Evolutionary conservation across 2,888 invertebrate genomes (phyloP).

Genomic region (Litoditis marina): DNA sequence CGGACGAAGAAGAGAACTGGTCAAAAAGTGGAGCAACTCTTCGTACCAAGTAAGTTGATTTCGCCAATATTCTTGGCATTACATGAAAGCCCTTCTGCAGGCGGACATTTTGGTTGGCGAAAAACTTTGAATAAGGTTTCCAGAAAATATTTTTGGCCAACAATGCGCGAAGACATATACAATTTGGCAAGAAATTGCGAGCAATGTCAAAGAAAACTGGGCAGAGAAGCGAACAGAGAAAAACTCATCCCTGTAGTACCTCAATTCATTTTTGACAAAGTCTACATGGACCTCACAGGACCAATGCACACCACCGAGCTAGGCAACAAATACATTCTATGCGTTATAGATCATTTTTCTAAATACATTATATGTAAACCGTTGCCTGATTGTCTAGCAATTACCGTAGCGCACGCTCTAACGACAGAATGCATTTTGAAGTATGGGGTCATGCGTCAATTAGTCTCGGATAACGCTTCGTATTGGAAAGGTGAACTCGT

Average conservation of each 20-base stretch:
- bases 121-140: slow-evolving; percentile 24
- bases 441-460: too few relatives aligned
- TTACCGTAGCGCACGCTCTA: slow-evolving; percentile 53
- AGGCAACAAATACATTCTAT: slow-evolving; percentile 21
- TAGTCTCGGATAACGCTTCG: too few relatives aligned
- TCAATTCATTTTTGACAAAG: slow-evolving; percentile 9
- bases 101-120: slow-evolving; percentile 26
- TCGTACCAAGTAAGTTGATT: too few relatives aligned
- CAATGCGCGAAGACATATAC: slow-evolving; percentile 18
- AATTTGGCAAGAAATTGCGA: slow-evolving; percentile 11
- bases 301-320: slow-evolving; percentile 10
- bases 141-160: slow-evolving; percentile 23
- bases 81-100: slow-evolving; percentile 20
- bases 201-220: slow-evolving; percentile 24
- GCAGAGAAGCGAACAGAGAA: slow-evolving; percentile 10
- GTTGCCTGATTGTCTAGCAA: slow-evolving; percentile 54
- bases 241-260: slow-evolving; percentile 9
- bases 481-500: too few relatives aligned
- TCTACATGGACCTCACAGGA: slow-evolving; percentile 26
- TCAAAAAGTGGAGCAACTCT: too few relatives aligned
- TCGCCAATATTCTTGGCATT: slow-evolving; percentile 23
- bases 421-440: too few relatives aligned
- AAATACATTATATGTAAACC: slow-evolving; percentile 47
- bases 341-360: slow-evolving; percentile 16
- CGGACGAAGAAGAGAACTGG: too few relatives aligned